Base-by-base conservation (phyloP, 2,113 vertebrate species). In the Todiramphus chloris region DNA sequence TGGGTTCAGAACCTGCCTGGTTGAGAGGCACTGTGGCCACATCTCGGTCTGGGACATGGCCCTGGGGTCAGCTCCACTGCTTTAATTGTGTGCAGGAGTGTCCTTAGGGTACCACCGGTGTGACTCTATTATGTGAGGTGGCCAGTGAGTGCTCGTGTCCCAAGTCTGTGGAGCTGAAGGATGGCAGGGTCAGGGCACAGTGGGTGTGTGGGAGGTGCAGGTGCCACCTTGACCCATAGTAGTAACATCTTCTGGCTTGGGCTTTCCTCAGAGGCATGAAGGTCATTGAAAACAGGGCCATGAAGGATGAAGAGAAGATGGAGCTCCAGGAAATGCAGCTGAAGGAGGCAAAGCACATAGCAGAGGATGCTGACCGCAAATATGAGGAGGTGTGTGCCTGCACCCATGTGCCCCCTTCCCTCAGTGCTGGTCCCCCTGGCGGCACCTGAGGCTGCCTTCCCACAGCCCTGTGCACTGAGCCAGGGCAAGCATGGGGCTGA, bases 281-380 rank as follows among this genome's bases (percentile, higher is more conserved):
- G 98, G 99, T 99, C 96, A 99, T 99, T 5, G 99, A 99, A 96
- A 99, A 99, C 98, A 98, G 99, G 95, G 99, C 99, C 87, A 97
- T 99, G 91, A 99, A 99, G 81, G 99, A 99, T 21, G 99, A 99
- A 96, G 99, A 99, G 96, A 99, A 99, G 94, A 99, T 99, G 99
- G 99, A 99, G 92, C 98, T 99, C 83, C 99, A 99, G 98, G 99
- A 99, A 97, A 99, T 99, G 99, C 99, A 99, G 97, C 98, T 99
- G 91, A 99, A 99, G 95, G 99, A 99, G 90, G 99, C 99, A 17
- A 99, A 99, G 93, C 99, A 99, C 98, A 99, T 99, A 30, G 99
- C 99, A 9, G 99, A 99, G 93, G 99, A 99, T 92, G 99, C 99
- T 3, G 99, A 99, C 94, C 98, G 99, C 97, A 99, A 99, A 98